These are phyloP conservation scores for Callosobruchus maculatus DNA, from an alignment of 2,888 invertebrate species.

Conservation along the genomic window DNA sequence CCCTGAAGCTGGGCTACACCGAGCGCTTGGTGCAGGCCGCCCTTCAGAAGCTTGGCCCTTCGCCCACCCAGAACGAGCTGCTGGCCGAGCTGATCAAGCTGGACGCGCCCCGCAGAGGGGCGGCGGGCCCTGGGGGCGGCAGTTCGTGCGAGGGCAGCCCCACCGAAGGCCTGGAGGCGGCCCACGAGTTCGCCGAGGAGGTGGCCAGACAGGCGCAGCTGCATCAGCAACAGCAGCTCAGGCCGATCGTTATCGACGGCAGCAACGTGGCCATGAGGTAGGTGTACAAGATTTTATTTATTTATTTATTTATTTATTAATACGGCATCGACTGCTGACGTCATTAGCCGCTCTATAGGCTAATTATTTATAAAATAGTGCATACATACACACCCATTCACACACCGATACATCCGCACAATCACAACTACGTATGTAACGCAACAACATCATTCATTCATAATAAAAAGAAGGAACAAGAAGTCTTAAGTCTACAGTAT, in stretches of 20 bases:
- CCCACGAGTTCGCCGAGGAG: constrained; percentile 33
- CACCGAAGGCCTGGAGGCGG: constrained; percentile 36
- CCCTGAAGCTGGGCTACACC: constrained; percentile 87
- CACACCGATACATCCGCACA: too few relatives aligned
- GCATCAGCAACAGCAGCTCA: constrained; percentile 37
- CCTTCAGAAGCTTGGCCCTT: constrained; percentile 77
- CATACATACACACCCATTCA: too few relatives aligned
- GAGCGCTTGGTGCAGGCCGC: constrained; percentile 81
- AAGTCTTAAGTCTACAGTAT: too few relatives aligned
- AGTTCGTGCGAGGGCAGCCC: constrained; percentile 45
- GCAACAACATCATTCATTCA: too few relatives aligned
- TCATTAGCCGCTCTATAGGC: too few relatives aligned
- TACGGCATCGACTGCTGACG: too few relatives aligned
- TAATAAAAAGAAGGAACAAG: too few relatives aligned
- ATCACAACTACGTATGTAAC: too few relatives aligned
- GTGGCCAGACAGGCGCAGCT: constrained; percentile 16
- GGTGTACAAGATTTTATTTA: too few relatives aligned
- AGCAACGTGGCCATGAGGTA: constrained; percentile 93
- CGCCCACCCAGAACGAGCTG: constrained; percentile 82
- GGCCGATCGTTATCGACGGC: constrained; percentile 88
- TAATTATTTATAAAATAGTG: too few relatives aligned
- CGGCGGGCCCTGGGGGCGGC: constrained; percentile 46
- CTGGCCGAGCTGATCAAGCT: constrained; percentile 84
- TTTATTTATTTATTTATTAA: too few relatives aligned
- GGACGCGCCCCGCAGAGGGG: neutral